Evolutionary conservation across 2,113 vertebrate species (phyloP), one percentile per base, ranked within the genome.

Genomic region (Ivindomyrus marchei): DNA sequence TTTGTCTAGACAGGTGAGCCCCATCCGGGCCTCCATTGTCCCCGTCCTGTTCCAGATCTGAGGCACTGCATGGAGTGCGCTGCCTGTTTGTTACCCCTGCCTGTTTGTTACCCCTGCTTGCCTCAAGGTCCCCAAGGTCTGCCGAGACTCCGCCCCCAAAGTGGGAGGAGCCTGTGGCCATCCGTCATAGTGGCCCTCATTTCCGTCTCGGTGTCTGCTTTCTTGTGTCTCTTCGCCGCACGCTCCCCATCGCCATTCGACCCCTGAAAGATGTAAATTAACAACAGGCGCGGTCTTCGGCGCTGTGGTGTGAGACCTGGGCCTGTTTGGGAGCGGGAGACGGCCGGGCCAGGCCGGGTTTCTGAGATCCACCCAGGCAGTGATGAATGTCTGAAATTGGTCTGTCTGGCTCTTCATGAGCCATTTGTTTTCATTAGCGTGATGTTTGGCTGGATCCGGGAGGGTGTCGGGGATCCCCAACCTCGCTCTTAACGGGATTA

Each of bases 381-480:
- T 95, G 95, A 96, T 96, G 94, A 96, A 96, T 96, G 95, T 94
- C 93, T 94, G 94, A 95, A 96, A 96, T 95, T 94, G 95, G 94
- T 94, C 96, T 95, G 95, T 95, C 94, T 95, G 92, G 93, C 92
- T 92, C 92, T 94, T 95, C 94, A 95, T 95, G 95, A 95, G 94
- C 94, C 95, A 95, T 96, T 96, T 96, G 94, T 96, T 96, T 96
- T 96, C 95, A 96, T 96, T 96, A 95, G 93, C 83, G 87, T 92
- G 91, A 90, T 92, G 92, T 92, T 95, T 89, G 94, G 90, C 93
- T 95, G 93, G 91, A 93, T 94, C 93, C 80, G 90, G 80, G 56
- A 89, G 88, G 91, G 86, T 17, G 88, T 49, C 3, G 24, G 89
- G 87, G 24, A 45, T 88, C 87, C 90, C 86, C 87, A 56, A 70